Evolutionary conservation across 2,888 invertebrate genomes (phyloP).

Genomic region (Branchellion lobata): DNA sequence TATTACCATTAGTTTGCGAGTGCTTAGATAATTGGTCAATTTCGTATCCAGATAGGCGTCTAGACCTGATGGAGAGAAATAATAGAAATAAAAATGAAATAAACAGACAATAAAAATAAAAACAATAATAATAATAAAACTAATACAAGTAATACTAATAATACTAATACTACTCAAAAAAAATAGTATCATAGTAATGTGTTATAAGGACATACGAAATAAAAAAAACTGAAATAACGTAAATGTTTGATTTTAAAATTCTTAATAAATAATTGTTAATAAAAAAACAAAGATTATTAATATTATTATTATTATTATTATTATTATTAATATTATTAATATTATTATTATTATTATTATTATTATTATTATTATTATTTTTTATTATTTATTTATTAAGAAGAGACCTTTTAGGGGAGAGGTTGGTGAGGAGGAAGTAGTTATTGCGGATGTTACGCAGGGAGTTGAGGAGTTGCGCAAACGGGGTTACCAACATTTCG

Average conservation of each 20-base stretch:
- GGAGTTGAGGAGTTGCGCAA: constrained; percentile 36
- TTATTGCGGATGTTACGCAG: constrained; percentile 40
- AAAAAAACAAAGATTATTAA: neutral
- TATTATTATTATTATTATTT: neutral
- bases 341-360: neutral
- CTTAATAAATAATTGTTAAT: neutral
- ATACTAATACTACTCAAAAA: neutral
- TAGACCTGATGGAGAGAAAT: constrained; percentile 4
- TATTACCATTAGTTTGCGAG: constrained; percentile 18
- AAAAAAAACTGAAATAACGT: too few species aligned
- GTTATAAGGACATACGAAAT: too few species aligned
- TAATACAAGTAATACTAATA: neutral
- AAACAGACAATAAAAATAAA: too few species aligned
- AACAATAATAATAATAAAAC: neutral
- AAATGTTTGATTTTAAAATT: neutral
- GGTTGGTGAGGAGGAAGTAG: constrained; percentile 27
- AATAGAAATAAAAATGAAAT: too few species aligned
- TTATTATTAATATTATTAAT: neutral
- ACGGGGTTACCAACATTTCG: constrained; percentile 29
- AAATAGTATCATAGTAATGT: too few species aligned
- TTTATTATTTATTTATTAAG: too few species aligned
- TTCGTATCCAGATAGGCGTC: constrained; percentile 31
- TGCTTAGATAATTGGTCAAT: constrained; percentile 8
- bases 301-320: neutral
- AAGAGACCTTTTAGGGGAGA: constrained; percentile 37